Conservation (phyloP, 2,113 vertebrate genomes). For the Cebus imitator region DNA sequence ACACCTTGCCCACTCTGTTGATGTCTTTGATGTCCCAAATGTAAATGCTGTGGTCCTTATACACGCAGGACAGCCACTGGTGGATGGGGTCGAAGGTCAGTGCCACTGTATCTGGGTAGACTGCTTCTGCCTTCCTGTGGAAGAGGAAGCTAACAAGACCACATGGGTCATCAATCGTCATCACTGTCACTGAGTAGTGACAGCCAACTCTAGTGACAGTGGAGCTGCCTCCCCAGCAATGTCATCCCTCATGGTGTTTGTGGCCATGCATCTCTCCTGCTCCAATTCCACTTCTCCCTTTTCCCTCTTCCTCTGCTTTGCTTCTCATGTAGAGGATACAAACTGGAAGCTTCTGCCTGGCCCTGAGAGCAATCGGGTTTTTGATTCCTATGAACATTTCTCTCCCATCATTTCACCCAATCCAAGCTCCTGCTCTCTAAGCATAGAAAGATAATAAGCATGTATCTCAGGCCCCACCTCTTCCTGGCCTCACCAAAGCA, state of each 20-base stretch:
- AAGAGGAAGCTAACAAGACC: slow-evolving; percentile 68
- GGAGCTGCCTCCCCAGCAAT: neutral
- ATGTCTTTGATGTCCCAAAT: slow-evolving; percentile 90
- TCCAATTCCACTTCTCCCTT: neutral
- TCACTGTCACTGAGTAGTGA: neutral
- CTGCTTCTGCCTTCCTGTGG: slow-evolving; percentile 66
- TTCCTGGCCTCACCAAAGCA: neutral
- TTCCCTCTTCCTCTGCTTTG: neutral
- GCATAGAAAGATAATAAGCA: neutral
- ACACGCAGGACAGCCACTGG: slow-evolving; percentile 88
- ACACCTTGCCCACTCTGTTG: slow-evolving; percentile 81
- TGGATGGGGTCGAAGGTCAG: slow-evolving; percentile 86
- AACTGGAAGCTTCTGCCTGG: neutral
- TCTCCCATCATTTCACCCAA: neutral
- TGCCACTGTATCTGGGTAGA: slow-evolving; percentile 89
- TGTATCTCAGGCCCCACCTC: neutral
- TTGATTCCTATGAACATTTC: neutral
- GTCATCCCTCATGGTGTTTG: neutral
- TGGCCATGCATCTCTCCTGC: neutral
- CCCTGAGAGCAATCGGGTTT: neutral
- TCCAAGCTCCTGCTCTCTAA: neutral
- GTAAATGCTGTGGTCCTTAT: slow-evolving; percentile 94
- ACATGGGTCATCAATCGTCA: neutral
- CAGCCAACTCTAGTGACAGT: neutral
- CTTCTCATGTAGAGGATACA: neutral